phyloP scores from a whole-genome alignment of 2,888 invertebrate genomes.

The Anticlea derivata region DNA sequence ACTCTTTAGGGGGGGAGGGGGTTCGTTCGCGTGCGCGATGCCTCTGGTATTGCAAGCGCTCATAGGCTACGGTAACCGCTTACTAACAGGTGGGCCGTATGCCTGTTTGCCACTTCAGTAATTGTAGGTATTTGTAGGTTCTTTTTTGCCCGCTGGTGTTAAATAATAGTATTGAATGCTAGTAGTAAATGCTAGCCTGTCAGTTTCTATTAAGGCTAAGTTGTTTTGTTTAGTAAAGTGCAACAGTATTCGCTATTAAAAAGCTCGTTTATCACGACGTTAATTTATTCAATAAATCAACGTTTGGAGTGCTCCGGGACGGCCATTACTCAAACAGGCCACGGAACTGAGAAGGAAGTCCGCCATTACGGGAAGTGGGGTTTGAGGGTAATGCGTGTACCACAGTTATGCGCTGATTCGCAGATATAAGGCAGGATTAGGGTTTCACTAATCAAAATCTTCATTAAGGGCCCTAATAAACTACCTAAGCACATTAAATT shows the following conservation, averaged over 20 bases:
- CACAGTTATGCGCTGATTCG: conserved; percentile 1
- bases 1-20: no score
- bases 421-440: neutral
- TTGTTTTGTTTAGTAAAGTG: conserved; percentile 34
- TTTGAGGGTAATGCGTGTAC: neutral
- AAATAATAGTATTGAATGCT: no score
- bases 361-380: conserved; percentile 8
- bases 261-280: conserved; percentile 66
- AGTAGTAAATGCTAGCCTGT: conserved; percentile 5
- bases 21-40: no score
- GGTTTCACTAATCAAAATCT: no score
- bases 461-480: no score
- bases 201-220: conserved; percentile 43
- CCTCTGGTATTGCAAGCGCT: no score
- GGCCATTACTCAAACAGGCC: conserved; percentile 66
- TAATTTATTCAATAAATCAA: conserved; percentile 80
- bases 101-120: no score
- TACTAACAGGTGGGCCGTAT: no score
- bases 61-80: no score
- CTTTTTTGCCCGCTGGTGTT: no score
- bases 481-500: no score
- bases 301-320: conserved; percentile 54
- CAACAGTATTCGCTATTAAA: conserved; percentile 59
- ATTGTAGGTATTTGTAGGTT: no score
- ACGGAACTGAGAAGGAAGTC: conserved; percentile 1